Evolutionary conservation across 1,140 invertebrate genomes (phyloP).

Genomic region (Papilio aristodemus): DNA sequence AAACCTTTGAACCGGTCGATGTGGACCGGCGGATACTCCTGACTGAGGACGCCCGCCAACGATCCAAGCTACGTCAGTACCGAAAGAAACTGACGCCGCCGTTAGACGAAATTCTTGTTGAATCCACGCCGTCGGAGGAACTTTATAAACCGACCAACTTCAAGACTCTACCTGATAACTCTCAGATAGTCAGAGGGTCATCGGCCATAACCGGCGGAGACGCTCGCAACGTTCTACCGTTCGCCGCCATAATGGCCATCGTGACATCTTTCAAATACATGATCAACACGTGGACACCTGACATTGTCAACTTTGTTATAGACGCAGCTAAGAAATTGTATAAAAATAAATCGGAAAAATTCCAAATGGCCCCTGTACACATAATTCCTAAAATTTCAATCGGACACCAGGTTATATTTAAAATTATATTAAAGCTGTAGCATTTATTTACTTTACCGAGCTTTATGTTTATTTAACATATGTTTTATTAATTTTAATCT

Average conservation of each 20-base stretch:
- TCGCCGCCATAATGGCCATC: slow-evolving; percentile 80
- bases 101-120: slow-evolving; percentile 46
- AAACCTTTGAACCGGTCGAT: slow-evolving; percentile 55
- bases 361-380: slow-evolving; percentile 66
- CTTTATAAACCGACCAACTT: slow-evolving; percentile 76
- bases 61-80: slow-evolving; percentile 61
- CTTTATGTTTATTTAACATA: too few relatives aligned
- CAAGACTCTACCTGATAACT: slow-evolving; percentile 75
- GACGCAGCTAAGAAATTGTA: slow-evolving; percentile 76
- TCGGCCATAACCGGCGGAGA: slow-evolving; percentile 60
- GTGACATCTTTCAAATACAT: slow-evolving; percentile 80
- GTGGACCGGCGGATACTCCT: slow-evolving; percentile 62
- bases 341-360: slow-evolving; percentile 62
- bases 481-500: too few relatives aligned
- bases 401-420: slow-evolving; percentile 65
- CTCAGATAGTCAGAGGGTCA: slow-evolving; percentile 74
- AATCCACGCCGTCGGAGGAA: slow-evolving; percentile 70
- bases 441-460: too few relatives aligned
- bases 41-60: slow-evolving; percentile 62
- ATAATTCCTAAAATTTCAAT: slow-evolving; percentile 72
- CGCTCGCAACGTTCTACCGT: slow-evolving; percentile 72
- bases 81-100: slow-evolving; percentile 62
- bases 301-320: slow-evolving; percentile 77
- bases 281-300: slow-evolving; percentile 74
- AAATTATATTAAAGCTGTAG: neutral